These are phyloP conservation scores for Hipparchia sbordonii DNA, from an alignment of 2,888 invertebrate genomes.

Conservation along the genomic window DNA sequence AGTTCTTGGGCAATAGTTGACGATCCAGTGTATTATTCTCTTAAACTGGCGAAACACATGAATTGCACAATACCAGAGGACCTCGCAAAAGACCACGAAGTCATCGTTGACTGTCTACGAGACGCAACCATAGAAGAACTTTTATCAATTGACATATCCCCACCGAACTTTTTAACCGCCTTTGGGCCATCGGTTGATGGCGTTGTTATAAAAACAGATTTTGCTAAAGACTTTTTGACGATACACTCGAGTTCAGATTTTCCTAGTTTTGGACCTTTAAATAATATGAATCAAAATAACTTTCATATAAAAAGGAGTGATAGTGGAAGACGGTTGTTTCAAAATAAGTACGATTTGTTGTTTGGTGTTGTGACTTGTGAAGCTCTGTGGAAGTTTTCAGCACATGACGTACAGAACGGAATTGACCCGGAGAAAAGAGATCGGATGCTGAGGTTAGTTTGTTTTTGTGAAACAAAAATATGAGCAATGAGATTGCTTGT, in stretches of 20 bases:
- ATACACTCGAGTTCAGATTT: slow-evolving; percentile 86
- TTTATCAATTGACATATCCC: slow-evolving; percentile 88
- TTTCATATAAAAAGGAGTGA: slow-evolving; percentile 85
- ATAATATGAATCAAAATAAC: slow-evolving; percentile 81
- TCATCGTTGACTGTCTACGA: slow-evolving; percentile 92
- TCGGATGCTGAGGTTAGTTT: slow-evolving; percentile 86
- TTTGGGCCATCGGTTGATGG: slow-evolving; percentile 98
- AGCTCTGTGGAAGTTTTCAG: slow-evolving; percentile 95
- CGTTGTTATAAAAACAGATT: slow-evolving; percentile 95
- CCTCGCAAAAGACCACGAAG: slow-evolving; percentile 90
- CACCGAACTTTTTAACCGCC: slow-evolving; percentile 91
- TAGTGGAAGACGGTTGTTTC: slow-evolving; percentile 82
- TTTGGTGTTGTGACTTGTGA: slow-evolving; percentile 96
- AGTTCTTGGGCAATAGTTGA: slow-evolving; percentile 96
- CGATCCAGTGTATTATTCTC: slow-evolving; percentile 91
- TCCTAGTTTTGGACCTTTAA: slow-evolving; percentile 84
- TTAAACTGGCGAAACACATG: slow-evolving; percentile 90
- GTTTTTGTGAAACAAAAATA: no score
- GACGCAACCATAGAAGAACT: slow-evolving; percentile 89
- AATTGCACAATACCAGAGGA: slow-evolving; percentile 93
- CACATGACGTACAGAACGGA: slow-evolving; percentile 91
- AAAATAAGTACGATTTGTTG: slow-evolving; percentile 90
- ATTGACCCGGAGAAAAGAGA: slow-evolving; percentile 94
- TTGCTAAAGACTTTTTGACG: slow-evolving; percentile 90
- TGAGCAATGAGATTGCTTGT: no score